Evolutionary conservation across 2,797 vertebrate species (phyloP).

Genomic region (Apodemus agrarius): DNA sequence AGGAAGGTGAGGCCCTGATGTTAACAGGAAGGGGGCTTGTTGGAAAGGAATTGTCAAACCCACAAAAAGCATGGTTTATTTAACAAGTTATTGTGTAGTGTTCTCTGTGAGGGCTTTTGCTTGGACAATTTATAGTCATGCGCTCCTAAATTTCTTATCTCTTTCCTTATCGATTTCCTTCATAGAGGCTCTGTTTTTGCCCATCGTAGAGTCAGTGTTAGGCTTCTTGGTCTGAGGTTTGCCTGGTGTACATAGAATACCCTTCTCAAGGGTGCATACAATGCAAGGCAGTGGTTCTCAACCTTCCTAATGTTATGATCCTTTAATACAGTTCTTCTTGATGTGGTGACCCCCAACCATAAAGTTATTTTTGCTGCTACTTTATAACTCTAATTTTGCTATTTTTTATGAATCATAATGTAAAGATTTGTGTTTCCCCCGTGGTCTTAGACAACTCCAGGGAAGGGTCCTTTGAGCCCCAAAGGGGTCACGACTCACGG

Average conservation of each 20-base stretch:
- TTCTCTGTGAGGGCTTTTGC: background rate
- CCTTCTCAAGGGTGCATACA: background rate
- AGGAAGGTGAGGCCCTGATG: background rate
- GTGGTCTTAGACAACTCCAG: background rate
- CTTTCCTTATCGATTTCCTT: fast-evolving
- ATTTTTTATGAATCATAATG: background rate
- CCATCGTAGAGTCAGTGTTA: background rate
- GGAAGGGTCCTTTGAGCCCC: background rate
- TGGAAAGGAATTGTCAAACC: background rate
- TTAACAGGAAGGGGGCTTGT: background rate
- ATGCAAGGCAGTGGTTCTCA: background rate
- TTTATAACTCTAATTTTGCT: background rate
- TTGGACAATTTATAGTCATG: background rate
- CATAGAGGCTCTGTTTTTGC: background rate
- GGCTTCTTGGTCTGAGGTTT: background rate
- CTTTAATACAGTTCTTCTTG: background rate
- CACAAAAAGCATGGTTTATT: background rate
- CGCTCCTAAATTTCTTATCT: background rate
- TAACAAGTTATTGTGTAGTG: background rate
- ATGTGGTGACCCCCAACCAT: background rate
- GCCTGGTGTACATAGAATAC: background rate
- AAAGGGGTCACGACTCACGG: background rate
- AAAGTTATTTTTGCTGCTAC: background rate
- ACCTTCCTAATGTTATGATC: background rate
- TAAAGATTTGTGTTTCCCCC: background rate